phyloP scores from a whole-genome alignment of 2,113 vertebrate genomes.

The Kryptolebias marmoratus region DNA sequence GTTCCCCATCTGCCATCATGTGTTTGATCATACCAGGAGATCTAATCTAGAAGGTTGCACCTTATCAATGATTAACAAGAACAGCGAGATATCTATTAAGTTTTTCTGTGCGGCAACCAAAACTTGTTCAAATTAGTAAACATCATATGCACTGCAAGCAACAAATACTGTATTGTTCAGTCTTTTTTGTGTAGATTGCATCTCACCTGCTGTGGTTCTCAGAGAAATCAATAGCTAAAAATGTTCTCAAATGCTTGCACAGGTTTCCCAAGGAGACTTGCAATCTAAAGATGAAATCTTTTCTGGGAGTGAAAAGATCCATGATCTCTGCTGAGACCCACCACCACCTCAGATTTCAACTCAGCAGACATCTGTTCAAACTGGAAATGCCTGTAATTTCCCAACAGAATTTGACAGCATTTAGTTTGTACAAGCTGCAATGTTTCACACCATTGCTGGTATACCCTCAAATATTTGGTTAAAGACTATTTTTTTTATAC shows the following conservation, averaged over 20 bases:
- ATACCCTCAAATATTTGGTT: constrained; percentile 6
- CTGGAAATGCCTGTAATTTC: constrained; percentile 16
- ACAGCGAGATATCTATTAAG: constrained; percentile 19
- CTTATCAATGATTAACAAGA: constrained; percentile 48
- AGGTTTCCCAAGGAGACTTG: neutral
- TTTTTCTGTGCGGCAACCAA: constrained; percentile 22
- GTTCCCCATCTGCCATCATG: constrained; percentile 31
- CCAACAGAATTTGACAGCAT: constrained; percentile 15
- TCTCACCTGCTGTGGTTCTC: constrained; percentile 1
- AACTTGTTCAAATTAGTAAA: constrained; percentile 4
- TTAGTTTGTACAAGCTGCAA: neutral
- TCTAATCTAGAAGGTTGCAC: constrained; percentile 27
- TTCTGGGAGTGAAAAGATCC: too few relatives aligned
- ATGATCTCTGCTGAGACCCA: too few relatives aligned
- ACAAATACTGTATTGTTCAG: neutral
- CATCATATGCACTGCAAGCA: constrained; percentile 1
- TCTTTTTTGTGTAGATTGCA: neutral
- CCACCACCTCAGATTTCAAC: constrained; percentile 39
- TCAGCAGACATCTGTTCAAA: constrained; percentile 8
- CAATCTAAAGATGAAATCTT: too few relatives aligned
- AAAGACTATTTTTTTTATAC: neutral
- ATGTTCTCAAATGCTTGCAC: constrained; percentile 49
- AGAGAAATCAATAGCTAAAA: constrained; percentile 16
- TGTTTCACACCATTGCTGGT: neutral
- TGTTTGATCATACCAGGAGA: constrained; percentile 49